phyloP scores from a whole-genome alignment of 2,888 invertebrate genomes.

The Ceriagrion tenellum region DNA sequence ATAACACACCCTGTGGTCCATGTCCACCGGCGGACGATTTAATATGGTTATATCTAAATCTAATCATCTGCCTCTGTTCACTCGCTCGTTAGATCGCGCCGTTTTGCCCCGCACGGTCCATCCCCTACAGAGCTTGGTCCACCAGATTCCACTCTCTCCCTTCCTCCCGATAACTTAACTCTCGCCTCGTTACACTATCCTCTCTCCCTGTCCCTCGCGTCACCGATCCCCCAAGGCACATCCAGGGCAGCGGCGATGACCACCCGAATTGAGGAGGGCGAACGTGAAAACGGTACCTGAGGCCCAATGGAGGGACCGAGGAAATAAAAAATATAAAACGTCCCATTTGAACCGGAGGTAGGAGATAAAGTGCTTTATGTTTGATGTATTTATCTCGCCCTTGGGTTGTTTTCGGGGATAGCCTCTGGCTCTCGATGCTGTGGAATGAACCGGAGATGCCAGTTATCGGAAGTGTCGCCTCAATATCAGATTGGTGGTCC shows the following conservation, averaged over 20 bases:
- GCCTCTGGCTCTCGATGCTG: not conserved
- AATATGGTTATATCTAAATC: not conserved
- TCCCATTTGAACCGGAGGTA: not conserved
- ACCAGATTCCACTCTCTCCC: not conserved
- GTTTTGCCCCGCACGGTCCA: not conserved
- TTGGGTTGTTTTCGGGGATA: not conserved
- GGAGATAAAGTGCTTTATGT: conserved; percentile 47
- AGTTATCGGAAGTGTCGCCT: not conserved
- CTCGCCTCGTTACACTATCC: not conserved
- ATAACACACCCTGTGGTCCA: too few species aligned
- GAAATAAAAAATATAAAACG: not conserved
- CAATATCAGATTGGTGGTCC: too few species aligned
- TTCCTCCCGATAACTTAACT: not conserved
- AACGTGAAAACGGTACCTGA: not conserved
- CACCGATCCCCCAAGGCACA: not conserved
- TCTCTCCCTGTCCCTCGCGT: not conserved
- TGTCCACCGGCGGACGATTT: too few species aligned
- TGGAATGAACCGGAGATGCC: not conserved
- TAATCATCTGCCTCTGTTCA: not conserved
- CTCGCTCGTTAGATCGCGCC: not conserved
- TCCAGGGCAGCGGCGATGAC: not conserved
- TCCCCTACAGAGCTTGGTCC: not conserved
- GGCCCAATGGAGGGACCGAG: not conserved
- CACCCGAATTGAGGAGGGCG: not conserved
- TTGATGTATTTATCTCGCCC: conserved; percentile 41